Percentiles rank a stretch among this genome's conserved stretches.
Conservation (phyloP, 2,888 invertebrate species). For the Pachliopta kotzebuea region DNA sequence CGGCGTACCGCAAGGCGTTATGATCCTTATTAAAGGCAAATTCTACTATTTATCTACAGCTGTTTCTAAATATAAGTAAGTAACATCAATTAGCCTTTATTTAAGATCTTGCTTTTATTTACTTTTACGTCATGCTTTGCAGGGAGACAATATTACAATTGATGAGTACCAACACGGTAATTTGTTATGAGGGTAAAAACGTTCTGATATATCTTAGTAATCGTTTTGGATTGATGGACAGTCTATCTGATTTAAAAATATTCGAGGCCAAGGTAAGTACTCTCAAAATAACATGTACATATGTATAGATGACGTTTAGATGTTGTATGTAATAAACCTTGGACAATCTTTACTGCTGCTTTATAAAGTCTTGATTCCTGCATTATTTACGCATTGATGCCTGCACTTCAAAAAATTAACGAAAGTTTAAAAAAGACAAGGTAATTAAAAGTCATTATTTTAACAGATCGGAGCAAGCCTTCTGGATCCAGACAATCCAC, state of each 20-base stretch:
- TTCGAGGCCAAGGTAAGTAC: constrained; percentile 53
- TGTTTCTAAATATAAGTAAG: constrained; percentile 14
- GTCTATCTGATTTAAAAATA: constrained; percentile 35
- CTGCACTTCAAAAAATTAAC: too few relatives aligned
- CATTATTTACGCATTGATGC: too few relatives aligned
- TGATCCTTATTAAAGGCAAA: constrained; percentile 45
- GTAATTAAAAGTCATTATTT: background rate
- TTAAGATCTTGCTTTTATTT: background rate
- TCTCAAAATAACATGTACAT: too few relatives aligned
- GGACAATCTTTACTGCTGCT: too few relatives aligned
- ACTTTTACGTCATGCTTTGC: constrained; percentile 34
- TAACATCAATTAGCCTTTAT: background rate
- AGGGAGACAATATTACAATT: constrained; percentile 42
- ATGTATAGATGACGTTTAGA: too few relatives aligned
- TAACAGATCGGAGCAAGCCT: constrained; percentile 63
- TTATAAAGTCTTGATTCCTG: too few relatives aligned
- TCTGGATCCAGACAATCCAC: constrained; percentile 64
- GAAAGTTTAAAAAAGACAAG: too few relatives aligned
- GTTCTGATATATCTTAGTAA: constrained; percentile 54
- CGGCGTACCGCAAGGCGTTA: constrained; percentile 53
- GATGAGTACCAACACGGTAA: constrained; percentile 44
- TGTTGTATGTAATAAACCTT: too few relatives aligned
- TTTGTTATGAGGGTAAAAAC: constrained; percentile 64
- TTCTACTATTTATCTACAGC: constrained; percentile 48
- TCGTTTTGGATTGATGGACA: constrained; percentile 40